Conservation (phyloP, 1,140 invertebrate species). For the Leptinotarsa defecta region DNA sequence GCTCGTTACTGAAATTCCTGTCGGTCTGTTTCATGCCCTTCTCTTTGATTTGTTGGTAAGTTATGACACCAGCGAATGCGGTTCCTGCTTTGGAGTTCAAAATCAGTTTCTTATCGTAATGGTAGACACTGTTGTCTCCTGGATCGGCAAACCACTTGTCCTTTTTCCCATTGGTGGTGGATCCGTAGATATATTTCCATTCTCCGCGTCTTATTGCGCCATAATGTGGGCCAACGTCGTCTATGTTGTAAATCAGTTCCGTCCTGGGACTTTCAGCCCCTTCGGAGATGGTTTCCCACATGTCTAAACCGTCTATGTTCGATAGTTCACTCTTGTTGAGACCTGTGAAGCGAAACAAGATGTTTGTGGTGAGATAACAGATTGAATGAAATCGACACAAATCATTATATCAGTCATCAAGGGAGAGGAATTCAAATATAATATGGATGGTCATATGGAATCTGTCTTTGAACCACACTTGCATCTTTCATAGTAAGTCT, state of each 20-base stretch:
- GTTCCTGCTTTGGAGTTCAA: constrained; percentile 58
- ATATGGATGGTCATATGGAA: too few species aligned
- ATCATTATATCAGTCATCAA: too few species aligned
- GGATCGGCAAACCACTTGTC: constrained; percentile 67
- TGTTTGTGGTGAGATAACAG: neutral
- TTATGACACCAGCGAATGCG: constrained; percentile 58
- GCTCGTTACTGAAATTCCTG: constrained; percentile 34
- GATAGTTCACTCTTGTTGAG: constrained; percentile 41
- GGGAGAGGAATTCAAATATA: too few species aligned
- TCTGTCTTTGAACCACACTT: too few species aligned
- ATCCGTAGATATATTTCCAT: constrained; percentile 77
- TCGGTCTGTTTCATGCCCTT: constrained; percentile 37
- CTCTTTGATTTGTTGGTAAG: constrained; percentile 55
- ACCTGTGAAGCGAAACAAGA: constrained; percentile 33
- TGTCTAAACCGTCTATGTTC: constrained; percentile 69
- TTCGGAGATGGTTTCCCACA: constrained; percentile 69
- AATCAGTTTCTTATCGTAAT: constrained; percentile 58
- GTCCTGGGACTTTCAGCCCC: constrained; percentile 60
- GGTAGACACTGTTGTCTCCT: constrained; percentile 53
- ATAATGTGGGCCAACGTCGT: constrained; percentile 64
- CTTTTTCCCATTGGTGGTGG: constrained; percentile 54
- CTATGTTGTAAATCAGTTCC: constrained; percentile 75
- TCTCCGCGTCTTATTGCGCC: constrained; percentile 67
- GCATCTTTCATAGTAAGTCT: too few species aligned
- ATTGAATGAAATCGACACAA: too few species aligned